phyloP scores from a whole-genome alignment of 2,113 vertebrate genomes.

The Malurus cyaneus region DNA sequence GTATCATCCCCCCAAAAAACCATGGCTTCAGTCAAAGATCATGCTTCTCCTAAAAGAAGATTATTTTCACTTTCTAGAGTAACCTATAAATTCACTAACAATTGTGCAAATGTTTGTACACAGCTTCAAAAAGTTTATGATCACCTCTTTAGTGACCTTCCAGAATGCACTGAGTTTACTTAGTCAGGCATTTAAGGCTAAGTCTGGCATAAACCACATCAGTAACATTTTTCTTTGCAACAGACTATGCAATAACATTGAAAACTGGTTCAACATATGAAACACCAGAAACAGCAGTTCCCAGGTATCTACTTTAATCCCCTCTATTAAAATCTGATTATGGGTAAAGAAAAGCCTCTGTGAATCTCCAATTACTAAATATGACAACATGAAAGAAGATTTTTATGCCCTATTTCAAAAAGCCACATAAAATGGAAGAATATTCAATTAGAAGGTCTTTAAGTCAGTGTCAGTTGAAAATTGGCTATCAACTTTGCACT shows the following conservation, averaged over 20 bases:
- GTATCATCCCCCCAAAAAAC: neutral
- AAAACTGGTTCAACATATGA: neutral
- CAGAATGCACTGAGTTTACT: neutral
- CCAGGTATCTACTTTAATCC: neutral
- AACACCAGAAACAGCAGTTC: neutral
- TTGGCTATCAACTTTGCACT: neutral
- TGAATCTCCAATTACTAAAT: neutral
- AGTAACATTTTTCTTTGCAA: neutral
- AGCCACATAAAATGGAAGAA: neutral
- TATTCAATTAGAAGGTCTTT: neutral
- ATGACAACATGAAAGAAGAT: neutral
- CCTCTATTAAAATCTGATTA: conserved; percentile 9
- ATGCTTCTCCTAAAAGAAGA: neutral
- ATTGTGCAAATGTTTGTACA: neutral
- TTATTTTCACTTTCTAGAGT: neutral
- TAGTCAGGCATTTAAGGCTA: neutral
- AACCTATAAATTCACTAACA: neutral
- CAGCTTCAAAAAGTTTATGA: neutral
- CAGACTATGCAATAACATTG: neutral
- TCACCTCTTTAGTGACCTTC: neutral
- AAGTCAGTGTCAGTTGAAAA: neutral
- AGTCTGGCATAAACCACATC: neutral
- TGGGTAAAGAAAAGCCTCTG: neutral
- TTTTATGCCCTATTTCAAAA: neutral
- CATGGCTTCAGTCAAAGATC: neutral